Base-by-base conservation (phyloP, 2,888 invertebrate species). In the Apoda limacodes region DNA sequence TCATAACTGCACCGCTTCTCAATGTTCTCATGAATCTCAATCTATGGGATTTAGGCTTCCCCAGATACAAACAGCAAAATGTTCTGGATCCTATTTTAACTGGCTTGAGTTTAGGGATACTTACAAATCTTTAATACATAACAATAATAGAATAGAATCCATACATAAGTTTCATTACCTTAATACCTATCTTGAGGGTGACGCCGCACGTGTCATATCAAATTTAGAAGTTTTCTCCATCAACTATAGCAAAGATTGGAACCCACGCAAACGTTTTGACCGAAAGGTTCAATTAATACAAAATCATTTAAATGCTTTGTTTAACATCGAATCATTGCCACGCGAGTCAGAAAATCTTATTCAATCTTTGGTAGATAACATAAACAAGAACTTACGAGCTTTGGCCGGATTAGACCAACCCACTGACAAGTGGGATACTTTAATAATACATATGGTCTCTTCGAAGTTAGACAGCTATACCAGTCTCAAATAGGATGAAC, bases 211-310 rank as follows among this genome's bases (percentile, higher is more conserved):
- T 2, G 20, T 42, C 4, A 25, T 39, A 7, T 37, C 33, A 3
- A 37, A 37, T 24, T 19, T 39, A 2, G 47, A 47, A 17, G 32
- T 48, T 2, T 45, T 43, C 0, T 4, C 33, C 1, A 23, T 20
- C 2, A 50, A 46, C 22, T 48, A 52, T 20, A 2, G 10, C 4
- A 22, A 37, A n/a, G 51, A 47, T 2, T 49, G 49, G 46, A 25
- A 39, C 3, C 13, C 47, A 13, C 13, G 42, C 6, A 22, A 36
- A 3, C 32, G 49, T 1, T 47, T 39, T 15, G 19, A 46, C 22
- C 47, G 44, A 20, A 47, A 42, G 28, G 14, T n/a, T 9, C 12
- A 7, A 6, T 15, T 29, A 9, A 25, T 37, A 5, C 40, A 45
- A 28, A 31, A 45, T 24, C 45, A 47, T 34, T 20, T 43, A n/a